Evolutionary conservation across 2,888 invertebrate species (phyloP), one percentile per base, ranked within the genome.

Genomic region (Cosmia trapezina): DNA sequence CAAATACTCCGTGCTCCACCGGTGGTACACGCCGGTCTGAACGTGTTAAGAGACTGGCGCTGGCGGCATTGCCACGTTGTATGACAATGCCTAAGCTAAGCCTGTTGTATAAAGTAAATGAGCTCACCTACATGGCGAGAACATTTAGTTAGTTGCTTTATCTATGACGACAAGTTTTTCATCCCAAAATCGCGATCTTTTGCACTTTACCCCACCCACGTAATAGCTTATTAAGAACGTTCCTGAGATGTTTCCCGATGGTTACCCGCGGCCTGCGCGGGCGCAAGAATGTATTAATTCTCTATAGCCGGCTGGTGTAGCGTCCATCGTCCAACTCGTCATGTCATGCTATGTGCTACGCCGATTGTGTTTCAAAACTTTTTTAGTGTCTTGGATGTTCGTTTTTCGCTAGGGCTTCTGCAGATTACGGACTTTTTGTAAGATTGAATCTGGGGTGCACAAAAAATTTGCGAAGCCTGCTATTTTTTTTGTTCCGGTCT

Each of bases 211-310:
- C 51, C 81, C 85, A 73, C 7, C 11, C 73, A 47, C 33, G 43
- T 81, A 82, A 89, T 86, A 81, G 83, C 88, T 89, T 88, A 91
- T 90, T 90, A 92, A 86, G 87, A 85, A 85, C 89, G 90, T 88
- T 89, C 89, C 89, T 80, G 80, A 83, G 88, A 91, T 91, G 87
- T 90, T 90, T 86, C 86, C 85, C 86, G 86, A 87, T 86, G 90
- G 87, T 88, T 85, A 84, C 78, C 78, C 80, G 86, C 43, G 63
- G 74, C 72, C 72, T 65, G 82, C 69, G 73, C 83, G 71, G 83
- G 78, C 77, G 63, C 73, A 78, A 80, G 89, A 87, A 90, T 89
- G 89, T 86, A 87, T 88, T 89, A 83, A 86, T 88, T 89, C 83
- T 80, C 79, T 74, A 84, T 74, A 79, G 71, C 73, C 66, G 53